These are phyloP conservation scores for Hipparchia semele DNA, from an alignment of 2,888 invertebrate species.

Conservation along the genomic window DNA sequence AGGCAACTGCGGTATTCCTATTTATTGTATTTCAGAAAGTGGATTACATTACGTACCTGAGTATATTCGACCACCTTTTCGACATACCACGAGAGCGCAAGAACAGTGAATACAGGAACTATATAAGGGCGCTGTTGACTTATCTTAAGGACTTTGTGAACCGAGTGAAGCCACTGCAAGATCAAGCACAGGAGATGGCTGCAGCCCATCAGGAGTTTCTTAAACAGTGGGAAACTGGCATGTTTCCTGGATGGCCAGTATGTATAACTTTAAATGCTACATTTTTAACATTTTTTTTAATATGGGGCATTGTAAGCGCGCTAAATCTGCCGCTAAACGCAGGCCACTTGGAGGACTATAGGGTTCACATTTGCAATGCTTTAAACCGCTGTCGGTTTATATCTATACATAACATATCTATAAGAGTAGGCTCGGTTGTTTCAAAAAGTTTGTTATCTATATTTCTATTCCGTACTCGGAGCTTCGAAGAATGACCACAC, in stretches of 20 bases:
- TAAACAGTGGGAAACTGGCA: conserved; percentile 93
- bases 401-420: no score
- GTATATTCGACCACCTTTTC: conserved; percentile 96
- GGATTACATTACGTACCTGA: conserved; percentile 97
- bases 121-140: conserved; percentile 91
- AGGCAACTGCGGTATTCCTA: no score
- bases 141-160: conserved; percentile 93
- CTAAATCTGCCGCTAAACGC: no score
- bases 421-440: no score
- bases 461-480: no score
- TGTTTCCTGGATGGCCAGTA: conserved; percentile 97
- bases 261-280: conserved; percentile 47
- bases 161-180: conserved; percentile 93
- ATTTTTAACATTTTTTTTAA: background rate
- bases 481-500: no score
- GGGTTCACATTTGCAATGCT: no score
- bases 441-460: no score
- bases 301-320: background rate
- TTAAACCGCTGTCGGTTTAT: no score
- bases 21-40: conserved; percentile 85
- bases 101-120: conserved; percentile 93
- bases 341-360: no score
- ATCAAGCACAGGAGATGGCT: conserved; percentile 91
- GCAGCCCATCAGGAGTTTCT: conserved; percentile 91
- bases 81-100: conserved; percentile 96